Percentiles rank a stretch among this genome's conserved stretches.
Evolutionary conservation across 2,888 invertebrate genomes (phyloP).

Genomic region (Eupithecia subumbrata): DNA sequence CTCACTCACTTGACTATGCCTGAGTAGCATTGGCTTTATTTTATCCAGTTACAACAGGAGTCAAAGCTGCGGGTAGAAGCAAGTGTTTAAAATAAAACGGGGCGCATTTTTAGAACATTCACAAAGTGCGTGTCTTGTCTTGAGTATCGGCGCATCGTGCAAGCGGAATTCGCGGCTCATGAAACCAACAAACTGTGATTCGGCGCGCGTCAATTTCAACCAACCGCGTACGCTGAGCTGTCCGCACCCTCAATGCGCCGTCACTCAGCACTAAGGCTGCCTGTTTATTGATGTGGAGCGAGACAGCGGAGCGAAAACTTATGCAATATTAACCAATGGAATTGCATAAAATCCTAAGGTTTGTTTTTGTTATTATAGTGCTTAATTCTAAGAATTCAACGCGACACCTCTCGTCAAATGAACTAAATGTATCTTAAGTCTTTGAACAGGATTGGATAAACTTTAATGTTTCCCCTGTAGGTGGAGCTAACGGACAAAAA

Average conservation of each 20-base stretch:
- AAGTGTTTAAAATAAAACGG: not conserved
- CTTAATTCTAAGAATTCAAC: too few relatives aligned
- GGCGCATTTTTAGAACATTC: not conserved
- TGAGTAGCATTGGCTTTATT: not conserved
- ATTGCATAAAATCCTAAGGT: too few relatives aligned
- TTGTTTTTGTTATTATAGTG: too few relatives aligned
- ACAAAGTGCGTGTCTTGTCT: not conserved
- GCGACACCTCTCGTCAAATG: too few relatives aligned
- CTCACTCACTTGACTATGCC: not conserved
- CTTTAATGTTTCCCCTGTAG: too few relatives aligned
- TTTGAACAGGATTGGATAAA: too few relatives aligned
- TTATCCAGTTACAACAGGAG: not conserved
- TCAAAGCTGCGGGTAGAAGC: not conserved
- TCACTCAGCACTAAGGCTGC: not conserved
- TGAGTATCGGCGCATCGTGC: not conserved
- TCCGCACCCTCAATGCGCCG: too few relatives aligned
- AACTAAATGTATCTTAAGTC: too few relatives aligned
- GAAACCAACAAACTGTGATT: not conserved
- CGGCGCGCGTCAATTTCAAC: not conserved
- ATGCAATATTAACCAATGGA: too few relatives aligned
- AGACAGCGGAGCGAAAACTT: too few relatives aligned
- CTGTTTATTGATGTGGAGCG: too few relatives aligned
- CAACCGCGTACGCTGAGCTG: not conserved
- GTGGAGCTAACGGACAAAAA: too few relatives aligned
- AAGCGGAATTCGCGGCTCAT: not conserved